Conservation (phyloP, 1,140 invertebrate genomes). For the Sinella curviseta region DNA sequence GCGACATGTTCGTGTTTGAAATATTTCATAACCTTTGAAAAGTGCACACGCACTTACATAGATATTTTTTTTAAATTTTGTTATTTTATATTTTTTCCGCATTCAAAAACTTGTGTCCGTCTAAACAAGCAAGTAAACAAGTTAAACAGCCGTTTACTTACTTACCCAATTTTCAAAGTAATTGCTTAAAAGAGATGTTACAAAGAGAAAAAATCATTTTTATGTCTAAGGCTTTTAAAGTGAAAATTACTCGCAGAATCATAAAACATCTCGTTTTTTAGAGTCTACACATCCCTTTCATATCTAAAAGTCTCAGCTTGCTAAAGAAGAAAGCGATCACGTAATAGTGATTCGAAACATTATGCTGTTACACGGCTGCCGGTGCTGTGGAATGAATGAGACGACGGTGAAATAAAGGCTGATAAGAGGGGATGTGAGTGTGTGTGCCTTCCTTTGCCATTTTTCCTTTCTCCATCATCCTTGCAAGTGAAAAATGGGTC, state of each 20-base stretch:
- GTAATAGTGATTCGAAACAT: constrained; percentile 12
- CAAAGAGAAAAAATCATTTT: neutral
- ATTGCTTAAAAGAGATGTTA: neutral
- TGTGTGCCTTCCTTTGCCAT: neutral
- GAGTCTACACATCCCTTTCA: neutral
- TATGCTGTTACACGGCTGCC: neutral
- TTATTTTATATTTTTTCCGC: no score
- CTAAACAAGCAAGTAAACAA: no score
- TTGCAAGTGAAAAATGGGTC: constrained; percentile 25
- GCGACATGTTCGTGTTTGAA: no score
- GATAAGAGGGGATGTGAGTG: neutral
- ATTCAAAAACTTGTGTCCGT: no score
- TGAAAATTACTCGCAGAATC: constrained; percentile 5
- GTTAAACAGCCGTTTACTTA: neutral
- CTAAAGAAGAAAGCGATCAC: constrained; percentile 5
- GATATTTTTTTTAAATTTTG: no score
- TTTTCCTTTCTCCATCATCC: neutral
- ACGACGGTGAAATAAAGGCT: neutral
- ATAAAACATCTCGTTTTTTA: neutral
- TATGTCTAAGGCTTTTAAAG: neutral
- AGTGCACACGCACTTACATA: no score
- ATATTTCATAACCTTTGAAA: no score
- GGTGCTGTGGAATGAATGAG: neutral
- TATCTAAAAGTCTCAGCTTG: neutral
- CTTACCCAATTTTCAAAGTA: neutral